Conservation (phyloP, 2,888 invertebrate genomes). For the Drosophila phalerata region DNA sequence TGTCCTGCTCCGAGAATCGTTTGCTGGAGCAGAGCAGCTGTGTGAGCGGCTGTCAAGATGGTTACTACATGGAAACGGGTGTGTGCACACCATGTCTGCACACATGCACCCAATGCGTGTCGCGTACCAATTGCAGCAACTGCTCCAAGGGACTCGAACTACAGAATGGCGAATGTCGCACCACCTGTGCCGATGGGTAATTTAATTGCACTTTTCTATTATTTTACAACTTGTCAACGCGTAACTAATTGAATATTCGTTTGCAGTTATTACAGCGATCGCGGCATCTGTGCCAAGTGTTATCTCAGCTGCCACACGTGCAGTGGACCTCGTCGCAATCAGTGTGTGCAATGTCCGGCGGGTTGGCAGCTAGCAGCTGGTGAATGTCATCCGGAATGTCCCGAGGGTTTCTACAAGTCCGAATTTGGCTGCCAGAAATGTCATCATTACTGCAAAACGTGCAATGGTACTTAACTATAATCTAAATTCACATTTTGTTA, state of each 20-base stretch:
- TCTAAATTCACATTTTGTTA: background rate
- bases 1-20: slow-evolving; percentile 91
- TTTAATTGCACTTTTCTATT: background rate
- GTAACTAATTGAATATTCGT: background rate
- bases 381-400: slow-evolving; percentile 94
- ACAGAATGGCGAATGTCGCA: slow-evolving; percentile 93
- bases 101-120: slow-evolving; percentile 92
- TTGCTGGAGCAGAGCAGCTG: slow-evolving; percentile 91
- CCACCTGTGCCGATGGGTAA: slow-evolving; percentile 91
- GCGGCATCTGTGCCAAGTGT: slow-evolving; percentile 93
- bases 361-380: slow-evolving; percentile 94
- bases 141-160: slow-evolving; percentile 92
- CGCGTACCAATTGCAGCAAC: slow-evolving; percentile 92
- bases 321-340: slow-evolving; percentile 93
- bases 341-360: slow-evolving; percentile 93
- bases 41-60: slow-evolving; percentile 91
- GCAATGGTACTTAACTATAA: slow-evolving; percentile 87
- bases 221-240: background rate
- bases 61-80: slow-evolving; percentile 90
- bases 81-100: slow-evolving; percentile 92
- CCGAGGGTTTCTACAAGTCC: slow-evolving; percentile 94
- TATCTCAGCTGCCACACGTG: slow-evolving; percentile 94
- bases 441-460: slow-evolving; percentile 95
- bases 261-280: slow-evolving; percentile 93
- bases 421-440: slow-evolving; percentile 94